Evolutionary conservation across 92 coral and sea anemone genomes (phyloP), one percentile per base, ranked within the genome.

Genomic region (Hydrozoanthus gracilis): DNA sequence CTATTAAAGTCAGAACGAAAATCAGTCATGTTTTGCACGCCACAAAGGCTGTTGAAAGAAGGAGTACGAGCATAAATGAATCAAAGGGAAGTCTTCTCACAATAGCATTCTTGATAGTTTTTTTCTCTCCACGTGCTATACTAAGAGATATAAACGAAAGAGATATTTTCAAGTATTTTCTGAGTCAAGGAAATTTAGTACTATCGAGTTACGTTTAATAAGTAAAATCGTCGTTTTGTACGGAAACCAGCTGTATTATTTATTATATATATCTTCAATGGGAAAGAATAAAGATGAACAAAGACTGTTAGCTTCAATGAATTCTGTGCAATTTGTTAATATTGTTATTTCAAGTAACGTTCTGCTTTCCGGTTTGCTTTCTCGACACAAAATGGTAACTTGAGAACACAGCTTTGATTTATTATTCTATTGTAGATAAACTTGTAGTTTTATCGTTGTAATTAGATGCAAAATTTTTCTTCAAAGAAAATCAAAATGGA

Each of bases 91-190:
- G n/a, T 55, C 51, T 82, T 15, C 39, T 87, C 68, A 94, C 93
- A 92, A 94, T 94, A 51, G 95, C 79, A 67, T 90, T 76, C 75
- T 84, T 72, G 58, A 27, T 27, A 27, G 39, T 27, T 18, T 4
- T 75, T 60, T 86, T 27, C 95, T 92, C 98, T 86, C 55, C 98
- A 95, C 98, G 98, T 95, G 98, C 89, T 91, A 78, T 56, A 87
- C 98, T 89, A 82, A 88, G 98, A 94, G 92, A 94, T 92, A 94
- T 79, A 46, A 16, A 17, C 55, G 48, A 80, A 80, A 46, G 8
- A 7, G 16, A 39, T 44, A 39, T 16, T 62, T 60, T 20, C 48
- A 16, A 17, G 74, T 17, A 18, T 13, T 8, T 80, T 16, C 66
- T 46, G 8, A 9, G 69, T 35, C 11, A 51, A 48, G 73, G 4